phyloP scores from a whole-genome alignment of 1,140 invertebrate genomes.

The Grapholita molesta region DNA sequence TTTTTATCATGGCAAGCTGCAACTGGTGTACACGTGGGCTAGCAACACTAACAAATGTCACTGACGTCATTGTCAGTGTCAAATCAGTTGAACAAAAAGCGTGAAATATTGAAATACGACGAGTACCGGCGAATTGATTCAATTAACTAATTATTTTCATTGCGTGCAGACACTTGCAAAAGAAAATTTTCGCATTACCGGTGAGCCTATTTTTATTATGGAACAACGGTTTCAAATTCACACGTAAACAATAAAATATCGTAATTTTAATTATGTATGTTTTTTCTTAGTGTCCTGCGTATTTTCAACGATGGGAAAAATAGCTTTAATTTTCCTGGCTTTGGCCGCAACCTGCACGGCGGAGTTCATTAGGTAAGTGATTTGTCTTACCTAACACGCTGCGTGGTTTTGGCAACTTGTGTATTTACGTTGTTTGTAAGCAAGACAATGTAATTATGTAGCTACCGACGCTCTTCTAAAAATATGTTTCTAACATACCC shows the following conservation, averaged over 20 bases:
- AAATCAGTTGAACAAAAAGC: background rate
- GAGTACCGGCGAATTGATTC: slow-evolving; percentile 8
- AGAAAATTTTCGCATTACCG: background rate
- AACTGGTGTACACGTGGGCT: background rate
- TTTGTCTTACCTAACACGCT: background rate
- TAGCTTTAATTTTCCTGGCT: slow-evolving; percentile 44
- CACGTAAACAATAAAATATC: background rate
- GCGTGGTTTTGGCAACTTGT: background rate
- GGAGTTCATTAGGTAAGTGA: slow-evolving; percentile 44
- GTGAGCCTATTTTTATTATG: background rate
- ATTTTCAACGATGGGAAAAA: slow-evolving; percentile 50
- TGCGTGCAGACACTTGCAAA: background rate
- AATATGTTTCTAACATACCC: background rate
- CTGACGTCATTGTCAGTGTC: background rate
- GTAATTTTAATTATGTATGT: too few relatives aligned
- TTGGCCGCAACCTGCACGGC: slow-evolving; percentile 38
- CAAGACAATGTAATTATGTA: background rate
- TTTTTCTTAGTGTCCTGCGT: slow-evolving; percentile 15
- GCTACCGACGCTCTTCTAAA: background rate
- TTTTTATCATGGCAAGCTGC: background rate
- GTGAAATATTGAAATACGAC: background rate
- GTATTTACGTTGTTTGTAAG: background rate
- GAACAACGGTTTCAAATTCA: background rate
- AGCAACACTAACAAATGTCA: background rate
- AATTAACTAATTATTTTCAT: slow-evolving; percentile 11